A percentile compares a stretch with the other conserved stretches of the same genome.
These are phyloP conservation scores for Azemiops feae DNA, from an alignment of 2,113 vertebrate species.

Conservation along the genomic window DNA sequence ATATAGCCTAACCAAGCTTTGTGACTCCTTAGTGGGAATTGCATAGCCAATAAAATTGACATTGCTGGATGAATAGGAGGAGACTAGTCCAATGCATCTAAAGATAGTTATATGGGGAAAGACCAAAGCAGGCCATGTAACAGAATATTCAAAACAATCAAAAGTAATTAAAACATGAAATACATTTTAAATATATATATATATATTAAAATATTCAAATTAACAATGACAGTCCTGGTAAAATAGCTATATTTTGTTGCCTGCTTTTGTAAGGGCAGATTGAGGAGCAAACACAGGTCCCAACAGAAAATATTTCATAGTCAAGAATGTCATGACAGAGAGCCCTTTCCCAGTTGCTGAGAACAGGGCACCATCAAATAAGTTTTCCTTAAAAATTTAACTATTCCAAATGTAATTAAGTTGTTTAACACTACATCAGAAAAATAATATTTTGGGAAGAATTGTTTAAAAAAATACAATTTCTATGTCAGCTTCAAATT, in stretches of 20 bases:
- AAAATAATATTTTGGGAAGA: not conserved
- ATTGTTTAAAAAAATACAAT: not conserved
- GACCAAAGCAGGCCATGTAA: not conserved
- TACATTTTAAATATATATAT: too few relatives aligned
- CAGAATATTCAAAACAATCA: not conserved
- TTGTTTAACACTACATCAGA: not conserved
- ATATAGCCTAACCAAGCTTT: accelerated
- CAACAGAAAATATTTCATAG: not conserved
- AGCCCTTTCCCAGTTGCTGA: not conserved
- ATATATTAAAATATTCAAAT: not conserved
- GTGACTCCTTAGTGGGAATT: not conserved
- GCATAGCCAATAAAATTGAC: not conserved
- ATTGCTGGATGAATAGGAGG: not conserved
- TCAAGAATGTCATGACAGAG: not conserved
- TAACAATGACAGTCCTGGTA: not conserved
- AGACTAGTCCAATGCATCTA: not conserved
- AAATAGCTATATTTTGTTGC: not conserved
- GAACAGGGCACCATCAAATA: not conserved
- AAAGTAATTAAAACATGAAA: too few relatives aligned
- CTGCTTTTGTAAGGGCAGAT: not conserved
- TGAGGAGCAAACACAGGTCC: not conserved
- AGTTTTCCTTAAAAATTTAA: not conserved
- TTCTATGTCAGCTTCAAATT: not conserved
- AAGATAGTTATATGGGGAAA: not conserved
- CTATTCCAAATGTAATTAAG: not conserved